Conservation (phyloP, 2,888 invertebrate genomes). For the Spodoptera picta region DNA sequence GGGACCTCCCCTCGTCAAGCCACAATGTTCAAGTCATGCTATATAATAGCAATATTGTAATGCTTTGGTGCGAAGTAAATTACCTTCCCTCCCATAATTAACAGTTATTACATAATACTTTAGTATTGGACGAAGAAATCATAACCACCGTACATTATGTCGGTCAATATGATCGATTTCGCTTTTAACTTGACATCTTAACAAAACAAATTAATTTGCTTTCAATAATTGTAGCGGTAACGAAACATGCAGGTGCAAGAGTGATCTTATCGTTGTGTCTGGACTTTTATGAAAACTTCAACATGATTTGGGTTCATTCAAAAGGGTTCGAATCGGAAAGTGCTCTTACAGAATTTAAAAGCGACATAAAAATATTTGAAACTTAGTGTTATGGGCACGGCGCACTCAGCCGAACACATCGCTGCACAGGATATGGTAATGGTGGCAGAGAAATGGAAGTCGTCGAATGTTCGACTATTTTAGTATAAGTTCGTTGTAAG, state of each 20-base stretch:
- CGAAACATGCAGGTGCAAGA: too few relatives aligned
- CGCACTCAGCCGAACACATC: conserved; percentile 71
- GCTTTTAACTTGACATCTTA: too few relatives aligned
- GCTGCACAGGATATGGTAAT: conserved; percentile 86
- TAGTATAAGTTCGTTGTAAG: conserved; percentile 82
- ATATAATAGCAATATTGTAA: conserved; percentile 85
- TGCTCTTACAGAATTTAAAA: conserved; percentile 29
- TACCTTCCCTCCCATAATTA: conserved; percentile 79
- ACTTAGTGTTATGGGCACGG: conserved; percentile 68
- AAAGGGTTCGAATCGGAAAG: conserved; percentile 9
- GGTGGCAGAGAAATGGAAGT: conserved; percentile 82
- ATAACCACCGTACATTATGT: conserved; percentile 49
- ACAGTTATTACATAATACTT: conserved; percentile 71
- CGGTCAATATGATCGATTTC: conserved; percentile 16
- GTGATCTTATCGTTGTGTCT: too few relatives aligned
- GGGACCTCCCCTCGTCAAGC: conserved; percentile 75
- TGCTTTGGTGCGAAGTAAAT: conserved; percentile 80
- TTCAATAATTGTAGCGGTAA: too few relatives aligned
- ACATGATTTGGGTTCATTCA: conserved; percentile 10
- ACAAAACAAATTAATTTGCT: too few relatives aligned
- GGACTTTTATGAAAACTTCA: not conserved
- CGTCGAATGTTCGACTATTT: conserved; percentile 82
- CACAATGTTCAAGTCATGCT: conserved; percentile 82
- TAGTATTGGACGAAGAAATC: conserved; percentile 52
- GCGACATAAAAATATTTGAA: conserved; percentile 48